These are phyloP conservation scores for Sebastes ruberrimus DNA, from an alignment of 2,797 vertebrate species.

Conservation along the genomic window DNA sequence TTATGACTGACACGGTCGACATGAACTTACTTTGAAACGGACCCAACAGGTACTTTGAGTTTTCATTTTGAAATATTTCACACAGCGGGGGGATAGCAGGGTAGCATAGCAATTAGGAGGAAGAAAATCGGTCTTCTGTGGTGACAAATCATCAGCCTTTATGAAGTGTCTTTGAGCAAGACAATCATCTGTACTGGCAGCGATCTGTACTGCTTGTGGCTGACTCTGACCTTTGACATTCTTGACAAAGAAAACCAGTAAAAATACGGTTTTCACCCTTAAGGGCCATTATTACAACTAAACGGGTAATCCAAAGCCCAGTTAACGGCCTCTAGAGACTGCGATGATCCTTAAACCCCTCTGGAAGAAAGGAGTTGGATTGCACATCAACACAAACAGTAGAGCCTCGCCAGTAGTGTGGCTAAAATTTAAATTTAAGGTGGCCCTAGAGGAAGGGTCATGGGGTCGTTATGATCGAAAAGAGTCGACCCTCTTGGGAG, in stretches of 20 bases:
- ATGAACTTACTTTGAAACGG: conserved; percentile 12
- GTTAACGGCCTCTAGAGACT: neutral
- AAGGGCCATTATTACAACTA: neutral
- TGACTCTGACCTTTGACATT: neutral
- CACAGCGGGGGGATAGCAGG: neutral
- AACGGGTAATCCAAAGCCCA: neutral
- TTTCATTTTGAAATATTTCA: conserved; percentile 34
- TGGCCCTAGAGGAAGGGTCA: neutral
- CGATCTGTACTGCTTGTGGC: neutral
- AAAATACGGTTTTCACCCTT: neutral
- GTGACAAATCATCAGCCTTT: neutral
- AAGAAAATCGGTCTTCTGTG: neutral
- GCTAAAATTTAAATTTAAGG: neutral
- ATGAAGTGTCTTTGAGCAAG: neutral
- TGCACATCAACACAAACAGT: neutral
- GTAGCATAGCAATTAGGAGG: conserved; percentile 31
- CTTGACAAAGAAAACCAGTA: neutral
- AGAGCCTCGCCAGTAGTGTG: neutral
- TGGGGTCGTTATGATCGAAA: neutral
- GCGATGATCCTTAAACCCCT: neutral
- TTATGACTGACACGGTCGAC: conserved; percentile 39
- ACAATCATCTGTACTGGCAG: neutral
- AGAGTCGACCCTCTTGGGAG: neutral
- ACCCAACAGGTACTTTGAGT: conserved; percentile 10
- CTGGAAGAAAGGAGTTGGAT: neutral